Percentiles rank a stretch among this genome's conserved stretches.
Evolutionary conservation across 2,113 vertebrate species (phyloP).

Genomic region (Carassius auratus): DNA sequence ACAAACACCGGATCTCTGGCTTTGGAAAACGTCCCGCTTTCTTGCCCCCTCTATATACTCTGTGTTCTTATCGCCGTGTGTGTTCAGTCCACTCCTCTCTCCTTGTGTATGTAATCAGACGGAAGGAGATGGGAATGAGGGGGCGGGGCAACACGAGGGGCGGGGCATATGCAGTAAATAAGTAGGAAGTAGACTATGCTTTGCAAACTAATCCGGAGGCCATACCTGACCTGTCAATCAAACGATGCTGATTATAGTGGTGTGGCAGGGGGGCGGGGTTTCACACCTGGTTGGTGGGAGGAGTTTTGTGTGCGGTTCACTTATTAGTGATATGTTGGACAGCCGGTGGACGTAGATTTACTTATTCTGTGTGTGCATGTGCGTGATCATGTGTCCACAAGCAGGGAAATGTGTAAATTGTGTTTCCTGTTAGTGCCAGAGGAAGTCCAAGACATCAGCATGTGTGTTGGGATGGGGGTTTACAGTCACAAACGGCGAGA

Average conservation of each 20-base stretch:
- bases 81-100: conserved; percentile 20
- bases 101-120: conserved; percentile 3
- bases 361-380: conserved; percentile 44
- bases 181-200: conserved; percentile 25
- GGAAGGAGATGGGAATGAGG: conserved; percentile 39
- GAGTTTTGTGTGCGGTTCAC: conserved; percentile 20
- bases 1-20: conserved; percentile 30
- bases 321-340: conserved; percentile 35
- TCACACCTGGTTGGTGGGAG: conserved; percentile 8
- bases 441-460: conserved; percentile 7
- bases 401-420: conserved; percentile 31
- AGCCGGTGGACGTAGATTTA: conserved; percentile 45
- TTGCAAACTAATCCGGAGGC: conserved; percentile 9
- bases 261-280: conserved; percentile 12
- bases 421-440: conserved; percentile 39
- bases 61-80: conserved; percentile 13
- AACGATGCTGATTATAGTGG: conserved; percentile 38
- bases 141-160: neutral
- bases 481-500: neutral
- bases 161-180: conserved; percentile 22
- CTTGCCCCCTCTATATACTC: conserved; percentile 29
- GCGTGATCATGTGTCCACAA: conserved; percentile 41
- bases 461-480: conserved; percentile 22
- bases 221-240: conserved; percentile 9
- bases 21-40: neutral